Evolutionary conservation across 1,140 invertebrate genomes (phyloP).

Genomic region (Drosophila oshimai): DNA sequence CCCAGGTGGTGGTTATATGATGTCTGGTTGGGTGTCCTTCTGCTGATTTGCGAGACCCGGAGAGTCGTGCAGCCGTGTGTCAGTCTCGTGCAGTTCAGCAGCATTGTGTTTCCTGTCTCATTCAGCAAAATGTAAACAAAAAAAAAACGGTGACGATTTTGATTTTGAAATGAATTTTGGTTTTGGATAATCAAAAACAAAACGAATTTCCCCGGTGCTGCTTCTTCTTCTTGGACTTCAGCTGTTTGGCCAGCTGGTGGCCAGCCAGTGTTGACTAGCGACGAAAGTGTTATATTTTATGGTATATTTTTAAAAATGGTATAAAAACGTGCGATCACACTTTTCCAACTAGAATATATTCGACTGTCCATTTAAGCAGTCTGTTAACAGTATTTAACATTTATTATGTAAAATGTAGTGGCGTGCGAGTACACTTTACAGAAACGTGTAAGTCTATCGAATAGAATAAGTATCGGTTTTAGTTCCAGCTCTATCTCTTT

Average conservation of each 20-base stretch:
- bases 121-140: slow-evolving; percentile 9
- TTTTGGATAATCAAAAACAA: not conserved
- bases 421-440: no score
- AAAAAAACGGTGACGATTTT: slow-evolving; percentile 10
- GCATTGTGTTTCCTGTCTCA: slow-evolving; percentile 48
- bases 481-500: no score
- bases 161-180: slow-evolving; percentile 3
- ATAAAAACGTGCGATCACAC: no score
- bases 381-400: no score
- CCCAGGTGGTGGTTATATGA: slow-evolving; percentile 22
- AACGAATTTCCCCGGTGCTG: not conserved
- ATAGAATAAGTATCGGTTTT: no score
- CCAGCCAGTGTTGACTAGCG: not conserved
- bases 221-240: slow-evolving; percentile 1
- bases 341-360: no score
- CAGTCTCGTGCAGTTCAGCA: slow-evolving; percentile 57
- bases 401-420: no score
- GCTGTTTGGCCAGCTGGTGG: slow-evolving; percentile 2
- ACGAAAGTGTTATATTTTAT: no score
- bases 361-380: no score
- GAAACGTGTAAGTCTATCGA: no score
- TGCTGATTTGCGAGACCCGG: slow-evolving; percentile 39
- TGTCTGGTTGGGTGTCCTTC: not conserved
- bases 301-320: no score
- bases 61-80: slow-evolving; percentile 42